These are phyloP conservation scores for Dendroctonus ponderosae DNA, from an alignment of 1,140 invertebrate genomes.

Conservation along the genomic window DNA sequence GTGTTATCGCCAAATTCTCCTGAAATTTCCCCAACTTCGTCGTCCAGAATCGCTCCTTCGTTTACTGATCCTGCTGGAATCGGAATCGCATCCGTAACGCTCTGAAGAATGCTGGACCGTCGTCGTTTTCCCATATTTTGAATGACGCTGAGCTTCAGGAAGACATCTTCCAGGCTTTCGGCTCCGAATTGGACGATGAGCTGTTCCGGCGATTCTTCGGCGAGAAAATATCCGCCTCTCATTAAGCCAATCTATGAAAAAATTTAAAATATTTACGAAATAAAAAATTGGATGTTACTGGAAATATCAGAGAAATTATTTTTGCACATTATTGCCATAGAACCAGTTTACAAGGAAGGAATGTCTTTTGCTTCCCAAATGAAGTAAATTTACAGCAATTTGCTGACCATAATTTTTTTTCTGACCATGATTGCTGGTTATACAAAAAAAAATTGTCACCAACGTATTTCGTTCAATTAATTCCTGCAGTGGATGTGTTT, in stretches of 20 bases:
- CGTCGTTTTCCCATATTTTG: slow-evolving; percentile 77
- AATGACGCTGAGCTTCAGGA: slow-evolving; percentile 82
- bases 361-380: no score
- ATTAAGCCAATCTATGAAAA: slow-evolving; percentile 81
- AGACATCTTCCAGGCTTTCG: slow-evolving; percentile 86
- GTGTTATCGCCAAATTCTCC: slow-evolving; percentile 84
- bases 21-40: slow-evolving; percentile 71
- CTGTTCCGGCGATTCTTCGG: slow-evolving; percentile 82
- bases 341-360: no score
- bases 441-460: no score
- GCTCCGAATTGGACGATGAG: slow-evolving; percentile 75
- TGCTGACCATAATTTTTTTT: no score
- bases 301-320: no score
- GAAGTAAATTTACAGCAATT: no score
- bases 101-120: slow-evolving; percentile 72
- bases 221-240: slow-evolving; percentile 85
- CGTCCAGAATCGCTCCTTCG: slow-evolving; percentile 63
- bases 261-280: neutral
- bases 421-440: no score
- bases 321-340: no score
- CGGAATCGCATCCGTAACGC: slow-evolving; percentile 65
- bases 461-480: no score
- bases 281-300: neutral
- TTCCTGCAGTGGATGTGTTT: no score
- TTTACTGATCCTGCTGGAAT: slow-evolving; percentile 54